These are phyloP conservation scores for Pelecanoides urinatrix DNA, from an alignment of 2,113 vertebrate species.

Conservation along the genomic window DNA sequence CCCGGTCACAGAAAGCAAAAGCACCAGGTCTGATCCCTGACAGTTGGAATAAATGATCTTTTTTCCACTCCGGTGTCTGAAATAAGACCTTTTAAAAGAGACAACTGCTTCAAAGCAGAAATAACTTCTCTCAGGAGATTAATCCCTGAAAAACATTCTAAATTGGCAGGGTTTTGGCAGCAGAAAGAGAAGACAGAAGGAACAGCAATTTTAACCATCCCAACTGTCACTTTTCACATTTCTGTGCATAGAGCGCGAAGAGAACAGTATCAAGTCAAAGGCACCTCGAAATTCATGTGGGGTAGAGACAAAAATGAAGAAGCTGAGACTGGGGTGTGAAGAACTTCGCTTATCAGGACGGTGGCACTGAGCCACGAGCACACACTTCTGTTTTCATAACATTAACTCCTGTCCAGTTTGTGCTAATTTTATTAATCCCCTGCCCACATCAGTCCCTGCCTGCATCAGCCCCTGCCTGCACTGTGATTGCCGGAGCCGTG, in stretches of 20 bases:
- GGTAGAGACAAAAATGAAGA: neutral
- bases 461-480: neutral
- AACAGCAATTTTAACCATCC: neutral
- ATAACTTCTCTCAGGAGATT: neutral
- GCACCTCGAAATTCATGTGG: neutral
- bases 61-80: neutral
- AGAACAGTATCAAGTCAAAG: neutral
- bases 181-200: neutral
- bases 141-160: neutral
- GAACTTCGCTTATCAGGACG: neutral
- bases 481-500: neutral
- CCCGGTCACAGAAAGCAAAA: neutral
- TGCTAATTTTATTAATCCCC: neutral
- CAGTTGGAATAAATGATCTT: neutral
- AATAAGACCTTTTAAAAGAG: neutral
- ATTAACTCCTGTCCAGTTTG: neutral
- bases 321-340: too few relatives aligned
- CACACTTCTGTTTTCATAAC: neutral
- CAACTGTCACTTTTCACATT: neutral
- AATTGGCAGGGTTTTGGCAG: neutral
- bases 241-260: neutral
- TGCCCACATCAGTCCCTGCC: neutral
- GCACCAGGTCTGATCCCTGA: neutral
- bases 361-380: rapidly evolving
- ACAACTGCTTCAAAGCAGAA: neutral